Evolutionary conservation across 2,113 vertebrate species (phyloP).

Genomic region (Melospiza georgiana): DNA sequence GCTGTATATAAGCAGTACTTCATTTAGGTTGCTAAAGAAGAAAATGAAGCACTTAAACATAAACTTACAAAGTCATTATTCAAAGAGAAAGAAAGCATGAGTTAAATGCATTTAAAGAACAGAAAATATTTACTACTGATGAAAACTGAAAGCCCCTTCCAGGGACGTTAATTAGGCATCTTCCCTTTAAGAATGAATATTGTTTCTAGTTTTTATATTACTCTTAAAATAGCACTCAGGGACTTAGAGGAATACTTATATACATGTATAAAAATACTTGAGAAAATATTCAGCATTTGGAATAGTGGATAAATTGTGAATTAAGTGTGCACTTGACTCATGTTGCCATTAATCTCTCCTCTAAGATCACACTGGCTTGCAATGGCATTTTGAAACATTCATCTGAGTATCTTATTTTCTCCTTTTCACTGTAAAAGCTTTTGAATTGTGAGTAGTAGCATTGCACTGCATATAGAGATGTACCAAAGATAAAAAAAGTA

Average conservation of each 20-base stretch:
- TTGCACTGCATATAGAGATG: not conserved
- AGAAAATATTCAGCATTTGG: not conserved
- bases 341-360: not conserved
- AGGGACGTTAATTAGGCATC: not conserved
- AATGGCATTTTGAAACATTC: not conserved
- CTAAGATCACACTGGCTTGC: not conserved
- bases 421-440: not conserved
- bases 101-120: not conserved
- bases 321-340: not conserved
- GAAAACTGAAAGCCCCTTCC: not conserved
- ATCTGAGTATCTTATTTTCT: not conserved
- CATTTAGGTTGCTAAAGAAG: not conserved
- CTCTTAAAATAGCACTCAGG: not conserved
- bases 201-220: not conserved
- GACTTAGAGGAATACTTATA: not conserved
- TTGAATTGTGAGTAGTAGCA: not conserved
- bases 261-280: not conserved
- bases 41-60: not conserved
- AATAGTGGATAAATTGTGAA: not conserved
- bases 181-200: not conserved
- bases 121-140: not conserved
- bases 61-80: not conserved
- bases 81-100: not conserved
- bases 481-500: not conserved
- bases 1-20: not conserved